These are phyloP conservation scores for Botia almorhae DNA, from an alignment of 2,797 vertebrate species.

Conservation along the genomic window DNA sequence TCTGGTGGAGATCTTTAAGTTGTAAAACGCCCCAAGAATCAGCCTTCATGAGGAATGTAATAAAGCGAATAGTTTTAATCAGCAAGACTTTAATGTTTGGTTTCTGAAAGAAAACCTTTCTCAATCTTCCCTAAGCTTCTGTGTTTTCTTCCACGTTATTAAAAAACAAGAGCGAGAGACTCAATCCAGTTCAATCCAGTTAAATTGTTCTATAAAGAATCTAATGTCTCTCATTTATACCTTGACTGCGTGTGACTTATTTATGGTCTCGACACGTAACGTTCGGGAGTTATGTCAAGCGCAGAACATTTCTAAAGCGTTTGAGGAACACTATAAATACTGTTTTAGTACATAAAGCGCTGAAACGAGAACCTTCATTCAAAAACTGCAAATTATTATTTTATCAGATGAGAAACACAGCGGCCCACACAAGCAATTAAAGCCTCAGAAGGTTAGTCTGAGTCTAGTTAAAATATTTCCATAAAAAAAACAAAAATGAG, in stretches of 20 bases:
- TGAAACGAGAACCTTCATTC: neutral
- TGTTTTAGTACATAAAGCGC: neutral
- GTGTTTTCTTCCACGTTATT: no score
- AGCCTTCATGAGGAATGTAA: neutral
- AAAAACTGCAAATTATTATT: neutral
- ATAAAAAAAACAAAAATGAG: conserved; percentile 23
- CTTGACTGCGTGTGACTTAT: no score
- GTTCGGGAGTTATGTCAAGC: neutral
- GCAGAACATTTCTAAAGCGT: neutral
- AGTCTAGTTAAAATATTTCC: neutral
- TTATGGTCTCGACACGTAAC: neutral
- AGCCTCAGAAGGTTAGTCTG: conserved; percentile 9
- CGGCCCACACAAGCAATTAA: conserved; percentile 1
- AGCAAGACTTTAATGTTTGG: neutral
- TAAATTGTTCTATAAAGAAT: neutral
- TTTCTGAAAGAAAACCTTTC: neutral
- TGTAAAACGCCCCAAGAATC: neutral
- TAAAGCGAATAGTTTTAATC: neutral
- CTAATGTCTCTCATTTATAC: neutral
- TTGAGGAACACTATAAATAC: neutral
- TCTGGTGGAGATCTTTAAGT: neutral
- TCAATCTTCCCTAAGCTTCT: no score
- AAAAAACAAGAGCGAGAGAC: neutral
- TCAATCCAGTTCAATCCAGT: neutral
- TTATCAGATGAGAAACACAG: neutral